phyloP scores from a whole-genome alignment of 2,888 invertebrate genomes.

The Mimachlamys varia region DNA sequence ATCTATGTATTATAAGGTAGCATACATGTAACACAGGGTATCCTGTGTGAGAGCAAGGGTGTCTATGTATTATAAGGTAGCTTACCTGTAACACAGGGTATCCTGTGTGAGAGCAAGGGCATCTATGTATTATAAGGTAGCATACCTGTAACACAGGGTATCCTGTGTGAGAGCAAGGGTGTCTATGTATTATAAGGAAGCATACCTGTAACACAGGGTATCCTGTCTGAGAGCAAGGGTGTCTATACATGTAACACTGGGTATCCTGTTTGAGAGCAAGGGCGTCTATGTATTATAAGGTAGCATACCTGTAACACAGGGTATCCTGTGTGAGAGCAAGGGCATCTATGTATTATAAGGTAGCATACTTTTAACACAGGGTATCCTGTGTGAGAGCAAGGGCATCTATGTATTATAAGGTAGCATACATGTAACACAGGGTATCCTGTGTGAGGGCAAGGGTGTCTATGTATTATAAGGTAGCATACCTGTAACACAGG shows the following conservation, averaged over 20 bases:
- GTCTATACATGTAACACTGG: slow-evolving; percentile 41
- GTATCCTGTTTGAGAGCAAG: slow-evolving; percentile 37
- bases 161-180: slow-evolving; percentile 32
- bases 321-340: slow-evolving; percentile 45
- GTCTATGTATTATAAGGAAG: no score
- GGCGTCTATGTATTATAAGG: no score
- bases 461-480: no score
- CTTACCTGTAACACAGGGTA: slow-evolving; percentile 43
- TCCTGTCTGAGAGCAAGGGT: slow-evolving; percentile 39
- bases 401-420: no score
- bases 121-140: no score
- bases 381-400: slow-evolving; percentile 44
- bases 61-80: no score
- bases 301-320: slow-evolving; percentile 42
- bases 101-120: slow-evolving; percentile 40
- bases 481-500: slow-evolving; percentile 42
- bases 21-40: slow-evolving; percentile 43
- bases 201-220: slow-evolving; percentile 43
- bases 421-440: slow-evolving; percentile 41
- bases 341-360: no score
- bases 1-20: no score
- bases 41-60: slow-evolving; percentile 45
- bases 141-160: slow-evolving; percentile 43
- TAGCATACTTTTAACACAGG: slow-evolving; percentile 40
- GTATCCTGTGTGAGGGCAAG: slow-evolving; percentile 37